Evolutionary conservation across 2,797 vertebrate species (phyloP), one percentile per base, ranked within the genome.

Genomic region (Phoeniculus purpureus): DNA sequence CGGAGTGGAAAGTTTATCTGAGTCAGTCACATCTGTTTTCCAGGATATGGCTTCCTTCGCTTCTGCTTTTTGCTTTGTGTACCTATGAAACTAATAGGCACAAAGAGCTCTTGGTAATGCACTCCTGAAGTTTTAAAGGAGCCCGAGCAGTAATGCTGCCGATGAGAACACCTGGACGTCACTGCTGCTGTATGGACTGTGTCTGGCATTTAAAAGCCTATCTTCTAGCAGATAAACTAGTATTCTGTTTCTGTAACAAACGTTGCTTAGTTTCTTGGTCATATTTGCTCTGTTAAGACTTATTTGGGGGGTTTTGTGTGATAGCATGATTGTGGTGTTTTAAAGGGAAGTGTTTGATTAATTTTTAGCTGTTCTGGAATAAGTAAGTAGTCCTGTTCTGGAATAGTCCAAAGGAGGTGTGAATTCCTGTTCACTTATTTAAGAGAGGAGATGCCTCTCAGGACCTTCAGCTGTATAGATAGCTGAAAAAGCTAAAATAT

Each of bases 171-270:
- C 8, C 51, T 59, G 43, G 23, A 7, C 1, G 0, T 48, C n/a
- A 10, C 34, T 15, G 3, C 26, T 26, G 32, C 55, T 47, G 43
- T 6, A 6, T 0, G 1, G 52, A 10, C 51, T 50, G 0, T 48
- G 64, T 25, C 59, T 68, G 61, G 34, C 34, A 32, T 37, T 14
- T 20, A n/a, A 37, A 9, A 45, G 45, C 15, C 47, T 81, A 3
- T 37, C 18, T 75, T 65, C 29, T 56, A 5, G 29, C 29, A 61
- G 25, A 52, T 32, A 60, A 77, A 60, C 21, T 50, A 50, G 37
- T 37, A 37, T 50, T 56, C 40, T 75, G 4, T 56, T 70, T 59
- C 22, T 25, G 12, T 61, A 67, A 22, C n/a, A 67, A 62, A 40
- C 1, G 2, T 37, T 1, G 1, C 8, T 79, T 68, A 22, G 12